Evolutionary conservation across 35 echinoderm and acorn worm genomes (phyloP).

Genomic region (Heliocidaris tuberculata): DNA sequence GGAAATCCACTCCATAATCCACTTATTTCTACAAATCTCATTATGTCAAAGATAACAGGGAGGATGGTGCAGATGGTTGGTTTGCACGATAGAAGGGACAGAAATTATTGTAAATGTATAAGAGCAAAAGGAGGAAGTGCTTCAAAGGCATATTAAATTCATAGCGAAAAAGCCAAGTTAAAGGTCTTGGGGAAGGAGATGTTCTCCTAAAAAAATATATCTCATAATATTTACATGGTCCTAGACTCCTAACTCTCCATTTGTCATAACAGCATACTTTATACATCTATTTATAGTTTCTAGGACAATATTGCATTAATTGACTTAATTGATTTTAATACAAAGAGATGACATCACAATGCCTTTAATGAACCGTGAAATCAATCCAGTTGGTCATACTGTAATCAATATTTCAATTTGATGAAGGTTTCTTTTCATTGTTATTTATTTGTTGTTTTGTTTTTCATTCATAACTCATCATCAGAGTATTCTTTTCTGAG

Average conservation of each 20-base stretch:
- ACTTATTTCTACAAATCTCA: not conserved
- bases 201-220: not conserved
- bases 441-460: no score
- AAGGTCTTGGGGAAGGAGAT: no score
- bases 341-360: not conserved
- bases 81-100: not conserved
- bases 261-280: not conserved
- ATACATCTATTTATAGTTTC: not conserved
- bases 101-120: not conserved
- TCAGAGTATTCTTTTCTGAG: no score
- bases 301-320: not conserved
- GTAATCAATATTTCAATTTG: not conserved
- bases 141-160: not conserved
- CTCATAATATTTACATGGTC: not conserved
- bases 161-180: no score
- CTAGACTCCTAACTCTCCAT: no score
- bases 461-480: no score
- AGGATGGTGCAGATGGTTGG: not conserved
- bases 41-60: not conserved
- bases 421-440: not conserved
- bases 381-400: not conserved
- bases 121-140: not conserved
- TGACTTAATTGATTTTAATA: not conserved
- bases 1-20: not conserved
- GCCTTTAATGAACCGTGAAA: conserved; percentile 3